phyloP scores from a whole-genome alignment of 2,113 vertebrate species.

The Ochotona curzoniae region DNA sequence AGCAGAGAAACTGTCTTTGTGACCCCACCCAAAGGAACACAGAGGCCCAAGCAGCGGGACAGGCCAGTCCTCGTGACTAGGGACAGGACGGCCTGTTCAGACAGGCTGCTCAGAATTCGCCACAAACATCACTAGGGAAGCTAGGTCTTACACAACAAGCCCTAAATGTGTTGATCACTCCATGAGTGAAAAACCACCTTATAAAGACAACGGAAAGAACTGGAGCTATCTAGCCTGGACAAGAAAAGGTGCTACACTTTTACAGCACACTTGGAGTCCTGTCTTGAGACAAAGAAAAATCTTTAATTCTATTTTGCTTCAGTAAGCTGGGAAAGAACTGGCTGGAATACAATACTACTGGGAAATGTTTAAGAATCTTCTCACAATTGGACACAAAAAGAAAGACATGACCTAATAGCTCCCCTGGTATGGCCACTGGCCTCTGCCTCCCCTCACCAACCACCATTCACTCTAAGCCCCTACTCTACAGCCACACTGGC shows the following conservation, averaged over 20 bases:
- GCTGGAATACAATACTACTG: neutral
- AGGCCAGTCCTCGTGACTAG: neutral
- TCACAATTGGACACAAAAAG: neutral
- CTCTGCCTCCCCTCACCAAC: neutral
- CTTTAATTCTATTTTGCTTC: neutral
- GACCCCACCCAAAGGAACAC: fast-evolving
- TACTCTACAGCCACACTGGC: neutral
- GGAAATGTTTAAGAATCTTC: neutral
- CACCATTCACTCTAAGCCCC: neutral
- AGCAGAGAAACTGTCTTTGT: neutral
- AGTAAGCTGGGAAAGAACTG: neutral
- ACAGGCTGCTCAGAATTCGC: neutral
- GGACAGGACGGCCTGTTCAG: neutral
- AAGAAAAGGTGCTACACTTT: neutral
- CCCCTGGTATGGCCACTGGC: neutral
- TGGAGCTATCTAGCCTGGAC: neutral
- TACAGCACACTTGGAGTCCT: neutral
- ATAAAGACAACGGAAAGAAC: neutral
- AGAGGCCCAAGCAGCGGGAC: neutral
- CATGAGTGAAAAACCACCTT: neutral
- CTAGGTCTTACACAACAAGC: neutral
- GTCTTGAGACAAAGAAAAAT: neutral
- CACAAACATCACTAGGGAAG: neutral
- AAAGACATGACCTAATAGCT: neutral
- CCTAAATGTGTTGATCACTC: neutral